phyloP scores from a whole-genome alignment of 2,113 vertebrate species.

The Xiphorhynchus elegans region DNA sequence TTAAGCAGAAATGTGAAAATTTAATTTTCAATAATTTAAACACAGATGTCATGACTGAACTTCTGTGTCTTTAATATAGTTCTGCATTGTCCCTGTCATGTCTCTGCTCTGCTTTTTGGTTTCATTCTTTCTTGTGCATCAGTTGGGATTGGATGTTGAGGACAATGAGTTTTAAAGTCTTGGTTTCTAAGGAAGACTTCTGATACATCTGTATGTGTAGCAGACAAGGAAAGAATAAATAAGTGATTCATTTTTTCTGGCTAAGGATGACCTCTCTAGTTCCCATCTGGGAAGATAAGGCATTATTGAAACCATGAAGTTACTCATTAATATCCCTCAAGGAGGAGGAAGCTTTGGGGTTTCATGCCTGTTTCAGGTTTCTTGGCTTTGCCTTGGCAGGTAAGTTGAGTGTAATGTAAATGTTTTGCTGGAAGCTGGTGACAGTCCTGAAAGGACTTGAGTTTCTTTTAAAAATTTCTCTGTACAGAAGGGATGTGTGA shows the following conservation, averaged over 20 bases:
- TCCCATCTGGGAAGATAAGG: conserved; percentile 39
- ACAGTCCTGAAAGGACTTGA: not conserved
- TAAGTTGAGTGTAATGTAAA: not conserved
- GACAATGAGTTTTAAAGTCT: not conserved
- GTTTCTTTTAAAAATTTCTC: not conserved
- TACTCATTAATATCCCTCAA: conserved; percentile 51
- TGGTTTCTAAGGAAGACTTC: not conserved
- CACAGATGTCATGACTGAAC: not conserved
- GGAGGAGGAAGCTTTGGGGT: conserved; percentile 27
- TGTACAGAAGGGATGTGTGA: not conserved
- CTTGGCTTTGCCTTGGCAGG: not conserved
- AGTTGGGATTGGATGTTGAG: not conserved
- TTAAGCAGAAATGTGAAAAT: not conserved
- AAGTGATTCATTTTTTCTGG: conserved; percentile 4
- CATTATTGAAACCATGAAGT: conserved; percentile 31
- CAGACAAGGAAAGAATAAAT: conserved; percentile 6
- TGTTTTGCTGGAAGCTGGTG: not conserved
- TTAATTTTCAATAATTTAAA: not conserved
- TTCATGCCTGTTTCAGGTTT: not conserved
- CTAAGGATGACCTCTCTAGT: conserved; percentile 20
- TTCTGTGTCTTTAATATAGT: not conserved
- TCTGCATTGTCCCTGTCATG: not conserved
- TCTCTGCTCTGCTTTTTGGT: not conserved
- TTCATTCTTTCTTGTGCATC: not conserved
- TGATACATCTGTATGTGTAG: not conserved